These are phyloP conservation scores for Tineola bisselliella DNA, from an alignment of 2,888 invertebrate genomes.

Conservation along the genomic window DNA sequence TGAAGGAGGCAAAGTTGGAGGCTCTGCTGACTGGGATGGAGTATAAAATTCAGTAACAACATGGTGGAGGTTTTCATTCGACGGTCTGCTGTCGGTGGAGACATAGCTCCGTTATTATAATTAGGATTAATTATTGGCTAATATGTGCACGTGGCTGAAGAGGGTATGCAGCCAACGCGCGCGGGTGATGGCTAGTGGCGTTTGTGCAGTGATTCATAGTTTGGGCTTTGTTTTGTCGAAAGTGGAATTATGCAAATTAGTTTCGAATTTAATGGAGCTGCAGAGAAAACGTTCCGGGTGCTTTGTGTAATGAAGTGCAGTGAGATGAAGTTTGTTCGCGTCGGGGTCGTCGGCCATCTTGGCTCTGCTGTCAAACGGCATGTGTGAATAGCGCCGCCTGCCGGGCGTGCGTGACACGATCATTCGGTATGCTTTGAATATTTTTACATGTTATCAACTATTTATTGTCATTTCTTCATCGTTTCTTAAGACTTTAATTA, in stretches of 20 bases:
- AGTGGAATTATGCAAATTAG: slow-evolving; percentile 34
- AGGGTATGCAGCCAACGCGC: background rate
- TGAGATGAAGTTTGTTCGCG: slow-evolving; percentile 20
- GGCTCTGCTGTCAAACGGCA: slow-evolving; percentile 35
- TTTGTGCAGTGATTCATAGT: background rate
- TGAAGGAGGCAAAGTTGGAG: slow-evolving; percentile 70
- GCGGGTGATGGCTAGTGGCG: background rate
- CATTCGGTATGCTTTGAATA: slow-evolving; percentile 55
- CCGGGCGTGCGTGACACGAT: slow-evolving; percentile 55
- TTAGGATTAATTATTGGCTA: slow-evolving; percentile 25
- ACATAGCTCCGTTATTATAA: slow-evolving; percentile 62
- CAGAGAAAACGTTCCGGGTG: slow-evolving; percentile 33
- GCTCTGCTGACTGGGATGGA: slow-evolving; percentile 67
- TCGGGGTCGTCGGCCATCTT: slow-evolving; percentile 44
- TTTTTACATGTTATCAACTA: slow-evolving; percentile 43
- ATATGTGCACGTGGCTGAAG: background rate
- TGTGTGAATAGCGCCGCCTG: slow-evolving; percentile 45
- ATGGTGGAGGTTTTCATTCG: slow-evolving; percentile 67
- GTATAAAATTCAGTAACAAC: slow-evolving; percentile 69
- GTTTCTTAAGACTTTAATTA: no score
- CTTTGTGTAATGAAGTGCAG: slow-evolving; percentile 27
- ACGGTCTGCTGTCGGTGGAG: slow-evolving; percentile 60
- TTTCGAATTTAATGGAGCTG: slow-evolving; percentile 26
- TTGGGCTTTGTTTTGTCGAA: background rate
- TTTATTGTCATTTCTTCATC: background rate